Base-by-base conservation (phyloP, 2,888 invertebrate species). In the Ptycholaimellus sp. region DNA sequence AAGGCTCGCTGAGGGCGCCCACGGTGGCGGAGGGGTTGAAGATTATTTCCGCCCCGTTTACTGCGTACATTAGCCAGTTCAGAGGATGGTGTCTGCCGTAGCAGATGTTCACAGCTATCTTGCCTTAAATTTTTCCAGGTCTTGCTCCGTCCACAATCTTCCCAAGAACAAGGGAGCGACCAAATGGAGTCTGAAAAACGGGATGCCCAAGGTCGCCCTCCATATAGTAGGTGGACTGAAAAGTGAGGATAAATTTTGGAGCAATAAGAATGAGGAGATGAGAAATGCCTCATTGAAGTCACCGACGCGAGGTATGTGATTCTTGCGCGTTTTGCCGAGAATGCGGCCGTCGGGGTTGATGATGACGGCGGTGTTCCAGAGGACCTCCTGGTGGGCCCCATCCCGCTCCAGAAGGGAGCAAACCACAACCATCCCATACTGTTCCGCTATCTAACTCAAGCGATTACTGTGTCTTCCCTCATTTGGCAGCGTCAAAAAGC, bases 211-310 rank as follows among this genome's bases (percentile, higher is more conserved):
- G 74, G 52, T 78, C 72, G 9, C 93, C 83, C 60, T 90, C 85
- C 63, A 74, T 70, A 59, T 93, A 96, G 59, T 85, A 96, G 3
- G 77, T 76, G 0, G 81, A 82, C 64, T 66, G 53, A 36, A 58
- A 49, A 17, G 14, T n/a, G n/a, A n/a, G n/a, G n/a, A n/a, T n/a
- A n/a, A n/a, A n/a, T n/a, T n/a, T n/a, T n/a, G n/a, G n/a, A n/a
- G n/a, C n/a, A n/a, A n/a, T n/a, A n/a, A n/a, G n/a, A n/a, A n/a
- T n/a, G n/a, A n/a, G n/a, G n/a, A n/a, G n/a, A n/a, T n/a, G n/a
- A n/a, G n/a, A n/a, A n/a, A n/a, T n/a, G n/a, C 66, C 58, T 96
- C 96, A 56, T 85, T 90, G 58, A 90, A 96, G 60, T 90, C 90
- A 0, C 87, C 90, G 21, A 87, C 76, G 46, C 90, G 70, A 0